Conservation (phyloP, 2,888 invertebrate species). For the Pyrrhia umbra region DNA sequence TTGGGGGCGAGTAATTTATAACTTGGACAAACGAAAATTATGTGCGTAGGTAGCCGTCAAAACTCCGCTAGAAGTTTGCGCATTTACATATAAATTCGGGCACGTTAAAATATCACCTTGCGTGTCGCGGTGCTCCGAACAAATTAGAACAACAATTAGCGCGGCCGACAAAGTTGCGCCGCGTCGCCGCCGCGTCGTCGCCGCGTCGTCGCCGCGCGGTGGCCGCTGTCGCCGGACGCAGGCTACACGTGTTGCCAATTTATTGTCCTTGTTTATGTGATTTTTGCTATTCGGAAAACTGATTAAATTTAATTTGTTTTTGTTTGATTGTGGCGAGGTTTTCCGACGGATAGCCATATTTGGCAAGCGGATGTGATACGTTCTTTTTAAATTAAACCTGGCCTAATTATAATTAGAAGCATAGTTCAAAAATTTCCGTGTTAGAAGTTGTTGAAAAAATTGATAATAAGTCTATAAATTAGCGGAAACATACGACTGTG, state of each 20-base stretch:
- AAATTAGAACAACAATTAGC: conserved; percentile 87
- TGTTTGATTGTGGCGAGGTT: conserved; percentile 21
- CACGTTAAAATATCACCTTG: conserved; percentile 85
- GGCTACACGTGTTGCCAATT: conserved; percentile 64
- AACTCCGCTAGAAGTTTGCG: conserved; percentile 77
- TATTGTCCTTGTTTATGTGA: conserved; percentile 64
- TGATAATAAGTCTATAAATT: too few relatives aligned
- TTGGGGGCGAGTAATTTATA: conserved; percentile 75
- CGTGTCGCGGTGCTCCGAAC: conserved; percentile 72
- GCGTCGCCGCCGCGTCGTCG: conserved; percentile 10
- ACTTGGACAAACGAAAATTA: conserved; percentile 83
- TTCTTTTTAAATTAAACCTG: neutral
- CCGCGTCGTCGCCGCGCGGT: neutral
- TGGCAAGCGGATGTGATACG: neutral
- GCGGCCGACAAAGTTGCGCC: conserved; percentile 68
- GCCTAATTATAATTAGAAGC: neutral
- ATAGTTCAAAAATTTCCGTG: neutral
- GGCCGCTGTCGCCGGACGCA: conserved; percentile 34
- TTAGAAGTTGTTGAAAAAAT: too few relatives aligned
- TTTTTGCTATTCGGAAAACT: conserved; percentile 40
- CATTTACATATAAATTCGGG: conserved; percentile 87
- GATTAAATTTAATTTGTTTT: conserved; percentile 16
- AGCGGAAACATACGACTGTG: neutral
- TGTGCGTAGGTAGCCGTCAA: conserved; percentile 82
- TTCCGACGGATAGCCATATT: conserved; percentile 15